phyloP scores from a whole-genome alignment of 2,113 vertebrate genomes.

The Pelodiscus sinensis region DNA sequence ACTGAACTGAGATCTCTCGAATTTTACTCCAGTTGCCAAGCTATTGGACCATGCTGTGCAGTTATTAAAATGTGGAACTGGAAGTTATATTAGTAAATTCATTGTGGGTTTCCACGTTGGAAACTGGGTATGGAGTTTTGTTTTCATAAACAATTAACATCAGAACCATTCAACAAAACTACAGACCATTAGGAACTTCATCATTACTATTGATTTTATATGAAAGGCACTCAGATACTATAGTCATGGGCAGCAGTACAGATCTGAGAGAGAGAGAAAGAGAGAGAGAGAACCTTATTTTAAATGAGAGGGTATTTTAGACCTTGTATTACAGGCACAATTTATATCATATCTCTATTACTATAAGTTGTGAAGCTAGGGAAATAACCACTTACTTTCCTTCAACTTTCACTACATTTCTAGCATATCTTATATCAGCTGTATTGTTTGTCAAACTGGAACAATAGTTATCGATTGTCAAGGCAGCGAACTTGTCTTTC shows the following conservation, averaged over 20 bases:
- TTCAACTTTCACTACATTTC: slow-evolving; percentile 60
- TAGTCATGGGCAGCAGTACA: neutral
- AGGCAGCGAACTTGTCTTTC: slow-evolving; percentile 86
- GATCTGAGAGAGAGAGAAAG: neutral
- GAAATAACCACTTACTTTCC: slow-evolving; percentile 75
- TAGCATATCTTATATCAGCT: slow-evolving; percentile 50
- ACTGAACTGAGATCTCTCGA: neutral
- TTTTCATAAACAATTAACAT: neutral
- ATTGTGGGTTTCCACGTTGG: neutral
- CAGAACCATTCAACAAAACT: neutral
- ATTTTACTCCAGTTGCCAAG: neutral
- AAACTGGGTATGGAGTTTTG: neutral
- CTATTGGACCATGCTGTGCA: neutral
- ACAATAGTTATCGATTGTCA: slow-evolving; percentile 87
- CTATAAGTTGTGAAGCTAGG: neutral
- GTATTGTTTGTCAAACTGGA: slow-evolving; percentile 82
- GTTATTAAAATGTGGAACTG: neutral
- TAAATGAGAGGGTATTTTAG: neutral
- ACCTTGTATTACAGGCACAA: neutral
- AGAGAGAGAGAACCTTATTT: neutral
- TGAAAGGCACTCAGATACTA: neutral
- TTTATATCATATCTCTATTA: neutral
- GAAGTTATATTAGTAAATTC: neutral
- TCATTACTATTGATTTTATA: neutral
- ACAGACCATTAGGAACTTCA: neutral